Evolutionary conservation across 2,888 invertebrate genomes (phyloP), one percentile per base, ranked within the genome.

Genomic region (Nowickia ferox): DNA sequence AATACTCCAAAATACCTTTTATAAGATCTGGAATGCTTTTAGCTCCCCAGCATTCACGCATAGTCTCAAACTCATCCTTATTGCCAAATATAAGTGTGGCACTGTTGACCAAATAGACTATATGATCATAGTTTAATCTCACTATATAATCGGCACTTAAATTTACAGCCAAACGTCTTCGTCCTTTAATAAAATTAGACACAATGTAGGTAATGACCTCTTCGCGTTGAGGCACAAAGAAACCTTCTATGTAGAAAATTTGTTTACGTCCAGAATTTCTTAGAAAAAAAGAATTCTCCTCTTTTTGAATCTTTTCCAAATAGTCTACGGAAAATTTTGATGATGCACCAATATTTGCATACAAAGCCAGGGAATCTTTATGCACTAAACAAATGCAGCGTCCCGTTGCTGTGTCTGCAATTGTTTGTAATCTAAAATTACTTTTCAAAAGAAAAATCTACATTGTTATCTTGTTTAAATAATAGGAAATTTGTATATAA

Each of bases 41-140:
- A 42, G 89, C 87, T 38, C 89, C 89, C 65, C 91, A 90, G 30
- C 91, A 88, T 53, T 90, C 88, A 5, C 91, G 91, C 69, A 95
- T 89, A 10, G 93, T 92, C 51, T 91, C 89, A 88, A 93, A 94
- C 90, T 95, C 95, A n/a, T 90, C 90, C 5, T 90, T 90, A 90
- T 95, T 95, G 8, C 95, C 95, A 89, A 95, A 94, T 6, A 95
- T 89, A 44, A 95, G 92, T 87, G 93, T 93, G 11, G 94, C 93
- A 59, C 92, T 90, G 15, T 93, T 91, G 15, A 93, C 93, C 87
- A 94, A 91, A 87, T 92, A 89, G 40, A 92, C 87, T 22, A 95
- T 89, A 66, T 91, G 90, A 19, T 93, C 89, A 3, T 92, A 89
- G 71, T 93, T 91, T 9, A 92, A 87, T 48, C 92, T 88, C 63